Evolutionary conservation across 2,797 vertebrate genomes (phyloP).

Genomic region (Lycodopsis pacificus): DNA sequence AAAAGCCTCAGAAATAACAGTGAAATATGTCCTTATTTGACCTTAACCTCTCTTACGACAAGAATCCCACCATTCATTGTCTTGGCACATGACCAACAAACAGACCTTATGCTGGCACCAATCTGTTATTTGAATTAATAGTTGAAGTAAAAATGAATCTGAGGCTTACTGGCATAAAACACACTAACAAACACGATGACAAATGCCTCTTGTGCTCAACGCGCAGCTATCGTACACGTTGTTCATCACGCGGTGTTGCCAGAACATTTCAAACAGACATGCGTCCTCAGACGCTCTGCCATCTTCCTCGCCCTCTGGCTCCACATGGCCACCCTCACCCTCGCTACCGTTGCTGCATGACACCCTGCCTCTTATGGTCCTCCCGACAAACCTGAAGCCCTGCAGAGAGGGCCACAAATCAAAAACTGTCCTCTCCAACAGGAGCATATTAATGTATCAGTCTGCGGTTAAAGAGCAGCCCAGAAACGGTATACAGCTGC

Average conservation of each 20-base stretch:
- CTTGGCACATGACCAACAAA: constrained; percentile 19
- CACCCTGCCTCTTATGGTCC: constrained; percentile 82
- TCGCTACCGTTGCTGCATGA: constrained; percentile 38
- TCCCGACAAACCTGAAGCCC: constrained; percentile 43
- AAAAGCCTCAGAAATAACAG: constrained; percentile 3
- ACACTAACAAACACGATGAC: constrained; percentile 42
- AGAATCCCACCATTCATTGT: constrained; percentile 1
- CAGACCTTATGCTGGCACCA: background rate
- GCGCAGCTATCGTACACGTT: constrained; percentile 10
- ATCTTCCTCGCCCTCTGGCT: constrained; percentile 15
- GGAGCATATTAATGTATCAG: constrained; percentile 59
- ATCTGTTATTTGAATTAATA: constrained; percentile 43
- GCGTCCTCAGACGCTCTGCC: constrained; percentile 7
- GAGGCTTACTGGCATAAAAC: constrained; percentile 26
- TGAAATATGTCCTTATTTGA: background rate
- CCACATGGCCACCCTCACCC: constrained; percentile 32
- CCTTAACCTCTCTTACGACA: background rate
- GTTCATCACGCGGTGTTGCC: constrained; percentile 47
- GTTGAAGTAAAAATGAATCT: constrained; percentile 17
- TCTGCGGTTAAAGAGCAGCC: constrained; percentile 38
- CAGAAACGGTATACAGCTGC: constrained; percentile 2
- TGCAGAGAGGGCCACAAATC: constrained; percentile 63
- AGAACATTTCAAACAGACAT: constrained; percentile 67
- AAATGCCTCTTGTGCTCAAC: constrained; percentile 21
- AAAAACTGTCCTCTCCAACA: constrained; percentile 57